Evolutionary conservation across 2,888 invertebrate genomes (phyloP), one percentile per base, ranked within the genome.

Genomic region (Hartigia nigra): DNA sequence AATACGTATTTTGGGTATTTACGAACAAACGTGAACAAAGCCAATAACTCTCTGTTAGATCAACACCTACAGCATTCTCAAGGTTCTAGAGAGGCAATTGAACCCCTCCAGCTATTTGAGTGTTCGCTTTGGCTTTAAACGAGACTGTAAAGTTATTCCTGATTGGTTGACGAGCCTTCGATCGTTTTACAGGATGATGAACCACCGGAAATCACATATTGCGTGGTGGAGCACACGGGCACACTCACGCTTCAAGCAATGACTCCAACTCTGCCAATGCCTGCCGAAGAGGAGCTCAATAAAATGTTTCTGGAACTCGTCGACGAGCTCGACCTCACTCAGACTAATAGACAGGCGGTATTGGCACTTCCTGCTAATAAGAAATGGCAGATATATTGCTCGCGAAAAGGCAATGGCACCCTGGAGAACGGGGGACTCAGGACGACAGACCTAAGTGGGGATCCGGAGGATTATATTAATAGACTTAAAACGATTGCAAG

Each of bases 321-420:
- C 92, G 98, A 98, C 91, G 98, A 98, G 92, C 93, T 98, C 87
- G 98, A 98, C 92, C 93, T 98, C 87, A 98, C 98, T 82, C 97
- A 98, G 69, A 96, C 97, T 14, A 98, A 98, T 92, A 96, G 98
- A 91, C 97, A 97, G 85, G 98, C 98, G 70, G 98, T 99, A 96
- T 94, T 98, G 92, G 97, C 96, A 88, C 93, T 98, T 81, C 97
- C 98, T 1, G 95, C 97, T 0, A 97, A 98, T 89, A 98, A 98
- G 92, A 98, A 98, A 92, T 98, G 98, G 98, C 98, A 98, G 93
- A 98, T 98, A 86, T 98, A 98, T 92, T 98, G 98, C 93, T 98
- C 98, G 87, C 94, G 97, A 84, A 95, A 95, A 86, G 93, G 95
- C 79, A 96, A 96, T 14, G 92, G 94, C 84, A 94, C 94, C 74